phyloP scores from a whole-genome alignment of 2,113 vertebrate genomes.

The Dissostichus mawsoni region DNA sequence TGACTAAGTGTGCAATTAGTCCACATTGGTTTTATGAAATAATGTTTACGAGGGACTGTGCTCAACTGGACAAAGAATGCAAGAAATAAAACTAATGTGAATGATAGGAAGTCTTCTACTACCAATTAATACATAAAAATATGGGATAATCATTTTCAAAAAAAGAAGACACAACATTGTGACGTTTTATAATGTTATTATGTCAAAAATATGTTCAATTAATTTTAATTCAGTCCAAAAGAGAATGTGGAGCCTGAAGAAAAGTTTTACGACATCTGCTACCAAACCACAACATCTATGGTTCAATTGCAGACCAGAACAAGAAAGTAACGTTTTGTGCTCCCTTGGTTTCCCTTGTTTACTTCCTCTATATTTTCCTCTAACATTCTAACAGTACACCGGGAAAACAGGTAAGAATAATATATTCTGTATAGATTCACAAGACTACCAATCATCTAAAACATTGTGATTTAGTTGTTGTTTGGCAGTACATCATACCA shows the following conservation, averaged over 20 bases:
- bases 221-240: neutral
- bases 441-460: neutral
- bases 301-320: too few species aligned
- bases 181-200: neutral
- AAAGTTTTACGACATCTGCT: neutral
- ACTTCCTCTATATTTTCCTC: too few species aligned
- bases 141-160: neutral
- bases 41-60: neutral
- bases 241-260: neutral
- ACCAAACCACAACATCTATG: too few species aligned
- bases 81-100: neutral
- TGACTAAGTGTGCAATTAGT: neutral
- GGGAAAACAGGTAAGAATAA: neutral
- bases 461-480: neutral
- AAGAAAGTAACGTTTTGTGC: too few species aligned
- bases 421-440: neutral
- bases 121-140: neutral
- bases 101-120: neutral
- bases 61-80: neutral
- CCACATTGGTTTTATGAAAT: slow-evolving; percentile 17
- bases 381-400: too few species aligned
- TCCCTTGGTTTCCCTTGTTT: too few species aligned
- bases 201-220: neutral
- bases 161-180: neutral
- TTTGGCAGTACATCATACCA: neutral